phyloP scores from a whole-genome alignment of 2,888 invertebrate species.

The Callinectes sapidus region DNA sequence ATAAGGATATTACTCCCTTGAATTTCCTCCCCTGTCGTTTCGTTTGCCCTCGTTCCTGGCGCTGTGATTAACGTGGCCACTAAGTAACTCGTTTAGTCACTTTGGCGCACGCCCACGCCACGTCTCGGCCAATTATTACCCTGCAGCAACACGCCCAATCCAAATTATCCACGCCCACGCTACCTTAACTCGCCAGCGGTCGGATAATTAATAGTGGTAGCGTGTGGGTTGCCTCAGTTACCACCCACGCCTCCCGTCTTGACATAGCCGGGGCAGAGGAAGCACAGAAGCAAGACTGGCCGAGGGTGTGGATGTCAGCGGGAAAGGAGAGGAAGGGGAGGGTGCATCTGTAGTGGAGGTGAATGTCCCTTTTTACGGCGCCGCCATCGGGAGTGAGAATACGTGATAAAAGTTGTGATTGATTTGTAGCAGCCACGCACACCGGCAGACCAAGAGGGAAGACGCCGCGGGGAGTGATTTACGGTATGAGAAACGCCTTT shows the following conservation, averaged over 20 bases:
- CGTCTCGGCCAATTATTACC: constrained; percentile 22
- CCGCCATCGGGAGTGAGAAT: constrained; percentile 39
- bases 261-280: not conserved
- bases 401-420: constrained; percentile 55
- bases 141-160: constrained; percentile 7
- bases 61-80: not conserved
- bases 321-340: constrained; percentile 14
- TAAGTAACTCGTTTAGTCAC: constrained; percentile 28
- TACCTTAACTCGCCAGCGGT: constrained; percentile 16
- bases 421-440: constrained; percentile 48
- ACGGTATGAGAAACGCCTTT: constrained; percentile 36
- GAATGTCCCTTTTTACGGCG: constrained; percentile 47
- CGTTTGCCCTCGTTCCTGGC: not conserved
- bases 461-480: not conserved
- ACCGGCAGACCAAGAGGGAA: not conserved
- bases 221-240: constrained; percentile 23
- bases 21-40: not conserved
- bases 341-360: not conserved
- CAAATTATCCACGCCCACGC: constrained; percentile 34
- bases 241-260: not conserved
- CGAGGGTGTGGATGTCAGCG: not conserved
- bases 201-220: constrained; percentile 30
- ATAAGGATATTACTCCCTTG: not conserved
- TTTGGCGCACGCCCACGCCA: constrained; percentile 15
- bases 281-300: not conserved